Evolutionary conservation across 2,797 vertebrate genomes (phyloP).

Genomic region (Ispidina picta): DNA sequence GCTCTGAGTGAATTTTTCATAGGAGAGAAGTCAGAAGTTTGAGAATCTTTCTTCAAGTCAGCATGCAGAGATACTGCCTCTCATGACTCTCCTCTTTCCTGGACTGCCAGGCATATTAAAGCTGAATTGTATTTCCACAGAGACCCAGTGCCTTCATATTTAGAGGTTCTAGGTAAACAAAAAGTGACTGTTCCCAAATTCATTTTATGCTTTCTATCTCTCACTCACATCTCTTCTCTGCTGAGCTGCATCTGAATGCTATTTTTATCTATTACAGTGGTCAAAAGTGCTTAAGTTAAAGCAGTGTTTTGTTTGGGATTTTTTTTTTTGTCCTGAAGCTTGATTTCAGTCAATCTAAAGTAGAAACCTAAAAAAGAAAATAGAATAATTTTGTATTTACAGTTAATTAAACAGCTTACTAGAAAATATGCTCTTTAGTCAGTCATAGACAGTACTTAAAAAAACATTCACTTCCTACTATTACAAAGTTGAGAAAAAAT

Average conservation of each 20-base stretch:
- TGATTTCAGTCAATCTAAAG: background rate
- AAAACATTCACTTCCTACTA: background rate
- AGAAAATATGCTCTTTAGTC: background rate
- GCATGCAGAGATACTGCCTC: background rate
- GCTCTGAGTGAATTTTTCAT: background rate
- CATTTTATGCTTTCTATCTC: background rate
- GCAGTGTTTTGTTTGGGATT: background rate
- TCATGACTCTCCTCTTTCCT: background rate
- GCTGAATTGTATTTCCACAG: background rate
- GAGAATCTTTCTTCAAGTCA: background rate
- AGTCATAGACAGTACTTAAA: background rate
- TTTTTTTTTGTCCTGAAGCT: background rate
- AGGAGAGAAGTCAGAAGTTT: background rate
- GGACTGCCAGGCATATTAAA: background rate
- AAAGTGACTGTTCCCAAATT: background rate
- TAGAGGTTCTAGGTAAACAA: background rate
- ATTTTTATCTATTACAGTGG: background rate
- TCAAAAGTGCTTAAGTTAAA: background rate
- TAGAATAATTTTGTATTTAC: background rate
- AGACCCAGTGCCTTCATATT: background rate
- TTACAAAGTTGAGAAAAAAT: background rate
- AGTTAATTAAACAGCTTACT: background rate
- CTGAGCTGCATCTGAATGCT: background rate
- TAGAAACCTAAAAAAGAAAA: background rate
- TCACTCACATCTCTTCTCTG: background rate